Percentiles rank a stretch among this genome's conserved stretches.
Evolutionary conservation across 2,113 vertebrate species (phyloP).

Genomic region (Aegotheles bennettii): DNA sequence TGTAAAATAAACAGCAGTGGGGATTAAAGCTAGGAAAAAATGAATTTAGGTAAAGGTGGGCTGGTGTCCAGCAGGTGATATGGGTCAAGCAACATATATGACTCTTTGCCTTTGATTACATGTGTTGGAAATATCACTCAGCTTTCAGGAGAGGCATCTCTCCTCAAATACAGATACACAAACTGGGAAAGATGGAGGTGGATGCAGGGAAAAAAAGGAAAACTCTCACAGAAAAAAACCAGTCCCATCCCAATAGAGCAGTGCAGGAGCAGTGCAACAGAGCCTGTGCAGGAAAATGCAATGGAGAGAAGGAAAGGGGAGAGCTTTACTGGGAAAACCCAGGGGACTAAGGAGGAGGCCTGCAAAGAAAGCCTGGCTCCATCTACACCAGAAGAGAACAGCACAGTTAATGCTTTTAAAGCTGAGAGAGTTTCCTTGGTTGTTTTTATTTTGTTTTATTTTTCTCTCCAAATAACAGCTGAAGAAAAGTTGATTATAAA

Average conservation of each 20-base stretch:
- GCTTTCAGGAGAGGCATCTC: neutral
- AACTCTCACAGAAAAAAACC: accelerated
- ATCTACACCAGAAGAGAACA: neutral
- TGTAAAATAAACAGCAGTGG: neutral
- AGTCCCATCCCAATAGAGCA: neutral
- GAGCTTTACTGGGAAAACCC: neutral
- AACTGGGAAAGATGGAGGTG: neutral
- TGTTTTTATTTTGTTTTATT: too few species aligned
- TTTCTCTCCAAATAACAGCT: neutral
- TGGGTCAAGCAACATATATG: neutral
- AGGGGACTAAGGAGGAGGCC: neutral
- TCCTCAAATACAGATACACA: neutral
- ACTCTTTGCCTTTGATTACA: neutral
- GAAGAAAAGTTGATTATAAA: neutral
- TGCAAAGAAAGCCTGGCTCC: neutral
- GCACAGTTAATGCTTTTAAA: neutral
- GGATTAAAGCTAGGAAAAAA: neutral
- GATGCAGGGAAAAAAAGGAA: neutral
- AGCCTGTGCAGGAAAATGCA: neutral
- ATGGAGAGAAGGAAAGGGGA: neutral
- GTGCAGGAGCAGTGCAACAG: too few species aligned
- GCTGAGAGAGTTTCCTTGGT: neutral
- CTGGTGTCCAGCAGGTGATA: neutral
- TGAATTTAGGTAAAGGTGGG: neutral
- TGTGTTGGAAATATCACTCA: neutral